Percentiles rank a stretch among this genome's conserved stretches.
phyloP scores from a whole-genome alignment of 2,113 vertebrate species.

The Uria lomvia region DNA sequence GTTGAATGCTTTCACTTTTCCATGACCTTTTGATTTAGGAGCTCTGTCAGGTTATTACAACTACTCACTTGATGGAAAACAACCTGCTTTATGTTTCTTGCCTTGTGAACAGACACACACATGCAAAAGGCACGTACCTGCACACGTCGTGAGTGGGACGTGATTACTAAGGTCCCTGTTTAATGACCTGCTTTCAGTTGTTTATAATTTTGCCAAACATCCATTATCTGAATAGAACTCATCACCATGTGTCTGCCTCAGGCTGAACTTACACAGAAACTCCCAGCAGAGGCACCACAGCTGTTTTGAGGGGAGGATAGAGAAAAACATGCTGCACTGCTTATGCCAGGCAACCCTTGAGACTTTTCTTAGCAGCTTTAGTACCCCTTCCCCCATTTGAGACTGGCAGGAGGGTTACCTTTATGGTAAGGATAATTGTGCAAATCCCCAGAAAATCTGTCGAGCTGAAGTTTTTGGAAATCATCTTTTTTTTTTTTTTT shows the following conservation, averaged over 20 bases:
- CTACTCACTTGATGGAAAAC: not conserved
- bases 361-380: not conserved
- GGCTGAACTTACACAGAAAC: not conserved
- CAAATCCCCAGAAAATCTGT: not conserved
- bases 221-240: not conserved
- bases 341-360: not conserved
- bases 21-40: not conserved
- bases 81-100: not conserved
- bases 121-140: not conserved
- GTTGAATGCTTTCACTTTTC: not conserved
- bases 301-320: not conserved
- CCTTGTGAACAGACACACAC: not conserved
- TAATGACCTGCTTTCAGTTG: not conserved
- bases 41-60: not conserved
- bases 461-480: not conserved
- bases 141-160: fast-evolving
- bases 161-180: not conserved
- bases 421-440: not conserved
- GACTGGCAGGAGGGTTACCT: not conserved
- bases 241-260: not conserved
- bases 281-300: not conserved
- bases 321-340: not conserved
- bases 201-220: not conserved
- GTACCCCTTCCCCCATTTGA: not conserved
- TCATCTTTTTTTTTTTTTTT: not conserved